phyloP scores from a whole-genome alignment of 2,113 vertebrate genomes.

The Brachyhypopomus gauderio region DNA sequence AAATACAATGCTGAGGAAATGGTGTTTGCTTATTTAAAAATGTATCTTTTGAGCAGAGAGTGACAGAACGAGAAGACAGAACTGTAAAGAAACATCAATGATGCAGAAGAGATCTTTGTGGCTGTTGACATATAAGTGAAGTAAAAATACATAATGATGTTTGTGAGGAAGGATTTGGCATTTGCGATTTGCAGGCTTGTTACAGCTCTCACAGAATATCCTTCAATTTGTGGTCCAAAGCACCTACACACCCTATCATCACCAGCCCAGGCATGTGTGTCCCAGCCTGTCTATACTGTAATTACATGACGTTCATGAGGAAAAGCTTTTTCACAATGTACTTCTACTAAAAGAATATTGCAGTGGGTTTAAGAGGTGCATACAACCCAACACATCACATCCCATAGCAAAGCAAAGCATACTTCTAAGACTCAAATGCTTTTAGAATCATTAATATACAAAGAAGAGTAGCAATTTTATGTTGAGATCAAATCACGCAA shows the following conservation, averaged over 20 bases:
- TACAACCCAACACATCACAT: neutral
- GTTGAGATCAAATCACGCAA: no score
- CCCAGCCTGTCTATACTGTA: neutral
- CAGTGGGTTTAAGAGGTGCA: neutral
- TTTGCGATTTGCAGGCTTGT: neutral
- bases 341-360: neutral
- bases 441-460: no score
- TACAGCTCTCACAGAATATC: neutral
- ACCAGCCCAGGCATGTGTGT: neutral
- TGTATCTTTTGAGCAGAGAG: no score
- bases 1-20: no score
- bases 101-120: no score
- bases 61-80: no score
- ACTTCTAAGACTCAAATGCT: no score
- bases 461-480: no score
- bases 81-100: no score
- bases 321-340: neutral
- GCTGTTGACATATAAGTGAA: neutral
- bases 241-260: conserved; percentile 6
- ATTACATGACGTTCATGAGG: neutral
- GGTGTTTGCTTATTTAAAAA: no score
- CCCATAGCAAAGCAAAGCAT: no score
- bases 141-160: neutral
- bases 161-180: neutral
- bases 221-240: conserved; percentile 7